Evolutionary conservation across 2,888 invertebrate genomes (phyloP).

Genomic region (Philhelius pedissequus): DNA sequence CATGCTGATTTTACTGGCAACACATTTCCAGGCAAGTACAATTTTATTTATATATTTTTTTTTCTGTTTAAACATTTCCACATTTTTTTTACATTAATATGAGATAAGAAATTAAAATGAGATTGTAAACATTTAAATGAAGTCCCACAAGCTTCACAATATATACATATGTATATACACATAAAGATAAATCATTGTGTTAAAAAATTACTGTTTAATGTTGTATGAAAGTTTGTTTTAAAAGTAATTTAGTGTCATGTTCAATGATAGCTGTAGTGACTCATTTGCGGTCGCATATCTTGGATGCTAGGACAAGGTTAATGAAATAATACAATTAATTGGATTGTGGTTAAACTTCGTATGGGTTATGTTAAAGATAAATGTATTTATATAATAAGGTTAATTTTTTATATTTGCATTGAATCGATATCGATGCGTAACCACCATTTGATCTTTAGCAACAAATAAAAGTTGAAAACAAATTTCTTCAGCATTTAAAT

Average conservation of each 20-base stretch:
- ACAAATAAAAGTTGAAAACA: too few relatives aligned
- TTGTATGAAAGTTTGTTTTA: neutral
- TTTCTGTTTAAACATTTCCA: neutral
- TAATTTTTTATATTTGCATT: too few relatives aligned
- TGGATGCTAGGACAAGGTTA: neutral
- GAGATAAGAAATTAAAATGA: slow-evolving; percentile 7
- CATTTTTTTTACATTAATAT: neutral
- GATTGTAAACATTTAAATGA: neutral
- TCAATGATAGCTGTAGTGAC: neutral
- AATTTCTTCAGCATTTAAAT: too few relatives aligned
- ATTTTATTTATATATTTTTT: neutral
- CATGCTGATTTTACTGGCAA: slow-evolving; percentile 87
- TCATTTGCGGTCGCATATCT: slow-evolving; percentile 21
- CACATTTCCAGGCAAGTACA: slow-evolving; percentile 88
- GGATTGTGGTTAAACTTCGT: slow-evolving; percentile 5
- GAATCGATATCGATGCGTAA: too few relatives aligned
- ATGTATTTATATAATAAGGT: too few relatives aligned
- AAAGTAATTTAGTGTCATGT: slow-evolving; percentile 1
- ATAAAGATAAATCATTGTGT: neutral
- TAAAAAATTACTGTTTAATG: neutral
- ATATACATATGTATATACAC: too few relatives aligned
- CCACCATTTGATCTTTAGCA: too few relatives aligned
- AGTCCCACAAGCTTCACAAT: slow-evolving; percentile 29
- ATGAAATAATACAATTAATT: slow-evolving; percentile 24
- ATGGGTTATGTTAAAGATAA: neutral